These are phyloP conservation scores for Tautogolabrus adspersus DNA, from an alignment of 2,113 vertebrate genomes.

Conservation along the genomic window DNA sequence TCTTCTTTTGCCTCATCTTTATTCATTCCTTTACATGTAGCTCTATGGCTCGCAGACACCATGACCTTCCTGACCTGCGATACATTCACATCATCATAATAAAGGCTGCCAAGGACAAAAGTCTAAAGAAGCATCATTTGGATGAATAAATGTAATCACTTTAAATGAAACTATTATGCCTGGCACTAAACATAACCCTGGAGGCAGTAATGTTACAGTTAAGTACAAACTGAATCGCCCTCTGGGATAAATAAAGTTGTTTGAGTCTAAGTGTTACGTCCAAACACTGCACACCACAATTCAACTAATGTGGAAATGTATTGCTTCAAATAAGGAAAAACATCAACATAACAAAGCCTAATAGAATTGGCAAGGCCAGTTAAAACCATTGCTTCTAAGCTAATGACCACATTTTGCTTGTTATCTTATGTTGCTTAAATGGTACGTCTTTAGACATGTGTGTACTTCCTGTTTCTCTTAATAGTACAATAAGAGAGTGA, in stretches of 20 bases:
- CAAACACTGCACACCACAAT: too few species aligned
- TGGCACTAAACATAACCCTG: too few species aligned
- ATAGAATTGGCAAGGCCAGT: constrained; percentile 24
- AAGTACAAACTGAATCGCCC: too few species aligned
- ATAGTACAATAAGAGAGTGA: constrained; percentile 2
- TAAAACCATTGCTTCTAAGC: constrained; percentile 13
- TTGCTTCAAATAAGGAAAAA: neutral
- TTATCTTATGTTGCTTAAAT: neutral
- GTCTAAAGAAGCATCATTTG: too few species aligned
- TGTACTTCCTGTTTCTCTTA: neutral
- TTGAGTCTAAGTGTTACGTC: too few species aligned
- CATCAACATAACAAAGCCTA: neutral
- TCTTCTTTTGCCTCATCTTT: neutral
- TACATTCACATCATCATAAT: too few species aligned
- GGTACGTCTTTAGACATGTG: neutral
- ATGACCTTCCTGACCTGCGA: neutral
- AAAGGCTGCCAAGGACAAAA: too few species aligned
- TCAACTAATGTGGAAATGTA: too few species aligned
- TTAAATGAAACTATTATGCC: too few species aligned
- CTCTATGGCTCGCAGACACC: neutral
- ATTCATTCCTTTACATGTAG: too few species aligned
- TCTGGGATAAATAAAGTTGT: too few species aligned
- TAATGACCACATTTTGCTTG: neutral
- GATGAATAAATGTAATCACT: neutral
- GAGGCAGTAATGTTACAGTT: too few species aligned